Base-by-base conservation (phyloP, 2,113 vertebrate species). In the Rhynchomys soricoides region DNA sequence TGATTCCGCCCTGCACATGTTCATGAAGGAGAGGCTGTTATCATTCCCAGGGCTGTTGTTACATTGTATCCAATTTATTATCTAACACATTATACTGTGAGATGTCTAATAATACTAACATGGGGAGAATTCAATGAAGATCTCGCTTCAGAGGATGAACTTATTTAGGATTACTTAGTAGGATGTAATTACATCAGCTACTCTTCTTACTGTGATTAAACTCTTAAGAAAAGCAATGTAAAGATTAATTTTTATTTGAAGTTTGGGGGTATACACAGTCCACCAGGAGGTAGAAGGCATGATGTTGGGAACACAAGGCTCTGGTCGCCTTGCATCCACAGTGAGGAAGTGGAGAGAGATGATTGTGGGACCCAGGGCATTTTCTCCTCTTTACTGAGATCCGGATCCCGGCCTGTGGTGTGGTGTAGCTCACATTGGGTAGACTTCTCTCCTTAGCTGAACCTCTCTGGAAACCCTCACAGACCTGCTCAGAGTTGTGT, bases 31-130 rank as follows among this genome's bases (percentile, higher is more conserved):
- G 17, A 11, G 48, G 45, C 43, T 73, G 50, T 3, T 45, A 4
- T 17, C 3, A 16, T 10, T 8, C 31, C n/a, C n/a, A 3, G 5
- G 0, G 0, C 31, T 29, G 26, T 4, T 31, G 22, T 26, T 22
- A 9, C 2, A 7, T 31, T 17, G 43, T 21, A 12, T 79, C 40
- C 37, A 10, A 48, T 31, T n/a, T 29, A 16, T 37, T 34, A 50
- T 24, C n/a, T 37, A 59, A 34, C 22, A 7, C 9, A 59, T 59
- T 71, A 15, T n/a, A 22, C 50, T 9, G 17, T 40, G 37, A 79
- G 59, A 31, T 5, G n/a, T 71, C 71, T 64, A 91, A n/a, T n/a
- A 34, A 45, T 11, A 57, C 29, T 24, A 57, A 16, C 8, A 24
- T 52, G 5, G 26, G 6, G 57, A 70, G 17, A 83, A 17, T 45